These are phyloP conservation scores for Pelmatolapia mariae DNA, from an alignment of 2,113 vertebrate species.

Conservation along the genomic window DNA sequence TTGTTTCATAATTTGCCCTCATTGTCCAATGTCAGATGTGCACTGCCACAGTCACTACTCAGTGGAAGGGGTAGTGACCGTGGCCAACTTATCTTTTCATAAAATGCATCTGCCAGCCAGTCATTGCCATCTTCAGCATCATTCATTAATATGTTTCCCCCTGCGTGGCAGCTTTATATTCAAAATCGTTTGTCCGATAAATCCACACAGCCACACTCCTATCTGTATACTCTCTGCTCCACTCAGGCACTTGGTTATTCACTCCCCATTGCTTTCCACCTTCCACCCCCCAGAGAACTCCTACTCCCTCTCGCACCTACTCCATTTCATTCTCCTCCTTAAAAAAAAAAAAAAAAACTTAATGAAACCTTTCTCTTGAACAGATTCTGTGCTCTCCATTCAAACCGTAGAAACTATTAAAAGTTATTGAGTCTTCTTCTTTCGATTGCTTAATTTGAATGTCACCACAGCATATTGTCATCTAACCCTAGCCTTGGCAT, in stretches of 20 bases:
- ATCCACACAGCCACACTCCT: neutral
- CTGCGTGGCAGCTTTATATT: neutral
- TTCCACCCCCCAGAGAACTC: neutral
- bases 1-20: neutral
- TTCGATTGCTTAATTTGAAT: neutral
- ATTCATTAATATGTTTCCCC: neutral
- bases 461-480: neutral
- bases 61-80: neutral
- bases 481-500: neutral
- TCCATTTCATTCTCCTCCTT: neutral
- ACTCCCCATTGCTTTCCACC: neutral
- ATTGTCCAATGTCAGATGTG: neutral
- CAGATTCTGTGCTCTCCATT: neutral
- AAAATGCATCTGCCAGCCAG: neutral
- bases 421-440: neutral
- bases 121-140: neutral
- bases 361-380: neutral
- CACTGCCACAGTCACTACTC: rapidly evolving
- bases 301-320: neutral
- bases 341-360: neutral
- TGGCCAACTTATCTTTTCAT: neutral
- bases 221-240: neutral
- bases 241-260: neutral
- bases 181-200: neutral
- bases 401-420: neutral